Base-by-base conservation (phyloP, 1,140 invertebrate species). In the Pseudomyrmex flavicornis region DNA sequence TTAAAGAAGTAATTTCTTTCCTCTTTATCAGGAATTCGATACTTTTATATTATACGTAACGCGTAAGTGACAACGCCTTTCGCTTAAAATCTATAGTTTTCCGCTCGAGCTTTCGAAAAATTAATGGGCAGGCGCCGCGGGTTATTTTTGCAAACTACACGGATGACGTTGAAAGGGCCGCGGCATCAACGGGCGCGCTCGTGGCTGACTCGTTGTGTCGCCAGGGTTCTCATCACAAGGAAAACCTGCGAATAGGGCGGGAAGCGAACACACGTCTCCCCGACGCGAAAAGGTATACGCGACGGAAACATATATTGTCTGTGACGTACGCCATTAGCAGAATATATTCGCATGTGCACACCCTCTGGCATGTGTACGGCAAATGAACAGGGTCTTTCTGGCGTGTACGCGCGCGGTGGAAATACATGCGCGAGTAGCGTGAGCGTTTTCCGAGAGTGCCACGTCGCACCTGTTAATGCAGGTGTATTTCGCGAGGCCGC, bases 241-340 rank as follows among this genome's bases (percentile, higher is more conserved):
- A 80, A 72, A 70, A 80, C 22, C 10, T 26, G 54, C 76, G 54
- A 70, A 58, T 48, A 58, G 65, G 44, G 20, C 5, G 20, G 35
- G 10, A 70, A 70, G 63, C 20, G 44, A 70, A 61, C 56, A 46
- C 15, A 26, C 35, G 35, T 35, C 35, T 59, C 76, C 59, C 52
- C 76, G 75, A 26, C 17, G 52, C 63, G 65, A 80, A 80, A 80
- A 72, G 76, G 46, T 72, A 26, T 50, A 59, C 54, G 66, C 66
- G 66, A 80, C 76, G n/a, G 35, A 70, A 79, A 79, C 65, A 66
- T 58, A 61, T 48, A 80, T 61, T 80, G 66, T 80, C 76, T 72
- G 54, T 61, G 76, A 80, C 44, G 66, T 62, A n/a, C 22, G 20
- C 63, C 84, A 66, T 83, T 83, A 82, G 61, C 70, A 15, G 48